Conservation (phyloP, 2,888 invertebrate species). For the Litoditis marina region DNA sequence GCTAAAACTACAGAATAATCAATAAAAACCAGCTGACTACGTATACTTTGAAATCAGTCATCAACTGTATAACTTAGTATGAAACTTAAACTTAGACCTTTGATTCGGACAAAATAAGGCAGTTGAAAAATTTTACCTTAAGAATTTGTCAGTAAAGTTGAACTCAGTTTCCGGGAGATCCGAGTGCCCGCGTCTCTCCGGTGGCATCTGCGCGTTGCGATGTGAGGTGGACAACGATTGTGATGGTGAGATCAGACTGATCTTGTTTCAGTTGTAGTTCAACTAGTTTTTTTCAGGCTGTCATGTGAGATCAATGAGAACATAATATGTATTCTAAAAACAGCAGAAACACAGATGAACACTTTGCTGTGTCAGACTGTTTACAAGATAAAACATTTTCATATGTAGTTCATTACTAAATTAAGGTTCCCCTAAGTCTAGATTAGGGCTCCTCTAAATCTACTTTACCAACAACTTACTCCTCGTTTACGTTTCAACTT, state of each 20-base stretch:
- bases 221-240: conserved; percentile 52
- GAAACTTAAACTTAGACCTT: no score
- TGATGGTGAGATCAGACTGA: conserved; percentile 21
- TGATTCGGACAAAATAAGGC: no score
- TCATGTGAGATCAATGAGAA: neutral
- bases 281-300: neutral
- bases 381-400: neutral
- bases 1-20: no score
- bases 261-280: neutral
- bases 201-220: conserved; percentile 49
- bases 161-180: no score
- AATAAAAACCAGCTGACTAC: no score
- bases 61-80: no score
- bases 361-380: neutral
- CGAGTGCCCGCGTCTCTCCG: conserved; percentile 48
- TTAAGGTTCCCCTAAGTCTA: no score
- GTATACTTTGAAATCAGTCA: no score
- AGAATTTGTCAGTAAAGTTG: no score
- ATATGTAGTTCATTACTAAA: no score
- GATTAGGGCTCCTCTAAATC: no score
- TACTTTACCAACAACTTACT: neutral
- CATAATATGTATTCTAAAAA: neutral
- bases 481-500: neutral
- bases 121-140: no score
- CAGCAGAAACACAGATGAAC: neutral